These are phyloP conservation scores for Entomyzon cyanotis DNA, from an alignment of 2,113 vertebrate species.

Conservation along the genomic window DNA sequence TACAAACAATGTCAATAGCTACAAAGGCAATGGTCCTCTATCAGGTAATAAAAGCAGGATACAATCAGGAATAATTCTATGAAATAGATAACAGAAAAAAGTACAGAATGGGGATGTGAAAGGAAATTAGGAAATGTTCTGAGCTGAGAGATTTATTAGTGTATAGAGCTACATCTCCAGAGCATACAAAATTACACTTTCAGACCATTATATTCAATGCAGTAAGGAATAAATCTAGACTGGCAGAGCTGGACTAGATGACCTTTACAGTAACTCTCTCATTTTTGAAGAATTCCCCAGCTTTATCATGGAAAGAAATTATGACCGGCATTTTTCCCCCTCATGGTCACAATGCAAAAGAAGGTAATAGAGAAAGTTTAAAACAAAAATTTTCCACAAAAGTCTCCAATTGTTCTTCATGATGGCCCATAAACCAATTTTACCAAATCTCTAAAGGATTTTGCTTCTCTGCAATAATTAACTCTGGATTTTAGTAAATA, in stretches of 20 bases:
- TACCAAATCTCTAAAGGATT: not conserved
- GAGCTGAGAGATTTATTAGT: constrained; percentile 25
- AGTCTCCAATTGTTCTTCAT: not conserved
- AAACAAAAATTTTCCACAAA: not conserved
- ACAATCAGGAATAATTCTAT: not conserved
- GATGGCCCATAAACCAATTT: not conserved
- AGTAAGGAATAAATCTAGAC: constrained; percentile 16
- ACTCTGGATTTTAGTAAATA: not conserved
- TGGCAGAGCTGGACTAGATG: not conserved
- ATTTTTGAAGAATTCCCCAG: not conserved
- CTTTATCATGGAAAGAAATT: not conserved
- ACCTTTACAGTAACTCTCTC: not conserved
- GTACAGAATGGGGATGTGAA: not conserved
- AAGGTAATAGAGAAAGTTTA: not conserved
- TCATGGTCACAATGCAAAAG: not conserved
- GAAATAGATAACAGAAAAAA: not conserved
- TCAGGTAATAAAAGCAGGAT: not conserved
- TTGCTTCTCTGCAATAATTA: not conserved
- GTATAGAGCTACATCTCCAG: not conserved
- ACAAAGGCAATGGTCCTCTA: not conserved
- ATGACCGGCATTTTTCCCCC: not conserved
- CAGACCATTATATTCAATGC: not conserved
- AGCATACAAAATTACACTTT: constrained; percentile 26
- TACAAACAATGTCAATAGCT: not conserved
- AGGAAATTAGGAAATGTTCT: constrained; percentile 34